Base-by-base conservation (phyloP, 1,140 invertebrate species). In the Sycophaga agraensis region DNA sequence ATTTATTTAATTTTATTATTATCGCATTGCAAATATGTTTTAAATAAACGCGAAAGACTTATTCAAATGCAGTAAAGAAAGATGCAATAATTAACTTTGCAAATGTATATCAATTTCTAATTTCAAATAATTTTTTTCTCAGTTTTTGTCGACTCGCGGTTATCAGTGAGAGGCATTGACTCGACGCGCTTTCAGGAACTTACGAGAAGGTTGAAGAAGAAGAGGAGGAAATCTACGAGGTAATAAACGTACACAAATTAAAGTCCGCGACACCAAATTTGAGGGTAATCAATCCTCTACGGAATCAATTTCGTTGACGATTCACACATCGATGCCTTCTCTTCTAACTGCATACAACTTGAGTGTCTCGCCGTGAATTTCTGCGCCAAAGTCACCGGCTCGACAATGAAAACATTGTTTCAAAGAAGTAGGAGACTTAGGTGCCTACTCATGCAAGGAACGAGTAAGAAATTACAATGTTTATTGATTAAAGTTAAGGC, bases 181-280 rank as follows among this genome's bases (percentile, higher is more conserved):
- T 46, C 21, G 19, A 42, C 39, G 40, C 49, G 19, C 14, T 64
- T 59, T 64, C 73, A 96, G 94, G 97, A 19, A 99, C 97, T 0
- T 99, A 99, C 76, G 98, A 99, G 74, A 97, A 97, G 76, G 89
- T 98, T 6, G 96, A 98, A 75, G 96, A 99, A 74, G 97, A 98
- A 73, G 97, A 99, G 74, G 98, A 99, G 76, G 97, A 99, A 83
- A 96, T 98, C 68, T 99, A 99, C 77, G 97, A 99, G 82, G 97
- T 99, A 0, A 96, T 99, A 66, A 99, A 99, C 77, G 95, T 99
- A 17, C 96, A 98, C 77, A 99, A 98, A 73, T 82, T 99, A 3
- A 99, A 99, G 76, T 93, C 92, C 12, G 95, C 94, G 0, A 95
- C 94, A 0, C 96, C 96, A 0, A 98, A 98, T 82, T 82, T 98